Evolutionary conservation across 2,797 vertebrate species (phyloP).

Genomic region (Meda fulgida): DNA sequence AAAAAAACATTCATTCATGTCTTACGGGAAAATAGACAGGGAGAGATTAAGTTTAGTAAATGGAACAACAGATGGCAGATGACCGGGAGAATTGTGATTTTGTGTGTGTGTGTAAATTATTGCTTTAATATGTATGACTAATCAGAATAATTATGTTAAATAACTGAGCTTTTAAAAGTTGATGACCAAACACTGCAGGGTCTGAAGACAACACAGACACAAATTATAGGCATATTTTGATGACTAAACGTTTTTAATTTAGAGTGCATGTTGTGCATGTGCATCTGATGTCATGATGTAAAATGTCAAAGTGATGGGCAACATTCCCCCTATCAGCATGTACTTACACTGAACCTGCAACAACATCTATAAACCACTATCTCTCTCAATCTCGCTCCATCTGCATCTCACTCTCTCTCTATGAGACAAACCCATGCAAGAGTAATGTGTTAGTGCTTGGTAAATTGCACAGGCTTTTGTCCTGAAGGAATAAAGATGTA

Average conservation of each 20-base stretch:
- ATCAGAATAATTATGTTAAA: constrained; percentile 8
- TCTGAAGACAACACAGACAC: neutral
- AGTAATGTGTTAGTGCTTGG: constrained; percentile 71
- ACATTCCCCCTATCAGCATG: constrained; percentile 65
- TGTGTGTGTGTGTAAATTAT: constrained; percentile 22
- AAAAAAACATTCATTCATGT: constrained; percentile 92
- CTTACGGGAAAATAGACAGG: constrained; percentile 91
- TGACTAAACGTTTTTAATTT: constrained; percentile 50
- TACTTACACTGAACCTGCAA: constrained; percentile 69
- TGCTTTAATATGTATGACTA: constrained; percentile 10
- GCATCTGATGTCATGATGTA: constrained; percentile 63
- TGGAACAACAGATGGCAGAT: constrained; percentile 86
- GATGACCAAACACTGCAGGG: neutral
- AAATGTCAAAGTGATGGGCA: constrained; percentile 76
- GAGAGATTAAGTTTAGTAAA: constrained; percentile 75
- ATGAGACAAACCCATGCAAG: constrained; percentile 70
- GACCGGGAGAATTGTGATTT: constrained; percentile 68
- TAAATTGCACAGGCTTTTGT: constrained; percentile 51
- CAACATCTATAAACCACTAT: constrained; percentile 50
- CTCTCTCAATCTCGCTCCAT: constrained; percentile 8
- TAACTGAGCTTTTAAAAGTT: constrained; percentile 15
- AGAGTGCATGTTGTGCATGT: constrained; percentile 21
- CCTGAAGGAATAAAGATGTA: constrained; percentile 28
- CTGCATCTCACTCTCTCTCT: constrained; percentile 4
- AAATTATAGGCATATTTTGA: constrained; percentile 39